Conservation (phyloP, 2,797 vertebrate species). For the Pitangus sulphuratus region DNA sequence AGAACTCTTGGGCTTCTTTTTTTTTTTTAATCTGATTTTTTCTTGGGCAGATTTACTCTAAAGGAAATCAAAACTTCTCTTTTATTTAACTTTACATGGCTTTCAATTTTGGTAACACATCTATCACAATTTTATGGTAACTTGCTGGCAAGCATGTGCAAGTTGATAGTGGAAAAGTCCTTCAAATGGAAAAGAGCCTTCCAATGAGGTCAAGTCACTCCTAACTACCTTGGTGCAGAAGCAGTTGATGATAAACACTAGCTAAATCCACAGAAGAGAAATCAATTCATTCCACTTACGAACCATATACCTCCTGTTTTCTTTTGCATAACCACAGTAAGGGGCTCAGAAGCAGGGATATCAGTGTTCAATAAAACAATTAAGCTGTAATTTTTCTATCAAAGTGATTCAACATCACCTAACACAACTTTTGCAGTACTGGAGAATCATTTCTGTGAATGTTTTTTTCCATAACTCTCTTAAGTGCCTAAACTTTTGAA, state of each 20-base stretch:
- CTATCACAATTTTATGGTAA: constrained; percentile 26
- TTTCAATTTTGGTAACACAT: constrained; percentile 41
- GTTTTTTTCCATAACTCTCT: not conserved
- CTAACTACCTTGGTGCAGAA: not conserved
- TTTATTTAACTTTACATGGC: constrained; percentile 25
- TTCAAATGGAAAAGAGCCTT: constrained; percentile 29
- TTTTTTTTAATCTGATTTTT: not conserved
- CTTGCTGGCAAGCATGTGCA: constrained; percentile 30
- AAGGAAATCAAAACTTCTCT: constrained; percentile 43
- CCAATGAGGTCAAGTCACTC: not conserved
- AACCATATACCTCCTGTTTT: constrained; percentile 8
- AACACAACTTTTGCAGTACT: not conserved
- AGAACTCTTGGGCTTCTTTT: not conserved
- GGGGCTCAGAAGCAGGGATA: not conserved
- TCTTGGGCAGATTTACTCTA: constrained; percentile 12
- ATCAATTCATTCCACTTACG: not conserved
- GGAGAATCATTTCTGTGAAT: not conserved
- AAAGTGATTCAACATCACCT: not conserved
- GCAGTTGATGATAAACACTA: constrained; percentile 9
- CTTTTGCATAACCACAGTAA: constrained; percentile 40
- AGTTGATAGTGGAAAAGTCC: not conserved
- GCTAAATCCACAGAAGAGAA: constrained; percentile 43
- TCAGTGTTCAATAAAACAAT: constrained; percentile 26
- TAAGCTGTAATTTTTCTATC: constrained; percentile 28
- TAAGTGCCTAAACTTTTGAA: not conserved